Conservation (phyloP, 2,888 invertebrate species). For the Chironomus tentans region DNA sequence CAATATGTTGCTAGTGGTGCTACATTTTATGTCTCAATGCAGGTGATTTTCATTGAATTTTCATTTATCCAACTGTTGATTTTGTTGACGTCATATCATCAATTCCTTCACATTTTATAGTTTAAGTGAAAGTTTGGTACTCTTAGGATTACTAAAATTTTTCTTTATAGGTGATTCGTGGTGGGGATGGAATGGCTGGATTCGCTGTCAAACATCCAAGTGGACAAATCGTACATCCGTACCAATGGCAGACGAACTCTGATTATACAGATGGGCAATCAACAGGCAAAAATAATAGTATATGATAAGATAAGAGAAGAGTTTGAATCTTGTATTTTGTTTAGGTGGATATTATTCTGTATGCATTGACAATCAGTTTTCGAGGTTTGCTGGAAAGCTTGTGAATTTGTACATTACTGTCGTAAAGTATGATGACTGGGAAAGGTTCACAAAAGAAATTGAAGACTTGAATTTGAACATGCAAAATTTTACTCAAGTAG, state of each 20-base stretch:
- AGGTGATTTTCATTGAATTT: slow-evolving; percentile 49
- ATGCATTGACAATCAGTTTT: slow-evolving; percentile 89
- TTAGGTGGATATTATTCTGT: slow-evolving; percentile 53
- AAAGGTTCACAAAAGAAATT: slow-evolving; percentile 79
- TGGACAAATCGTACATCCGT: slow-evolving; percentile 77
- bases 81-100: slow-evolving; percentile 7
- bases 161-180: slow-evolving; percentile 66
- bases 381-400: slow-evolving; percentile 79
- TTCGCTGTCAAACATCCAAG: slow-evolving; percentile 81
- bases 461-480: slow-evolving; percentile 80
- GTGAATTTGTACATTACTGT: slow-evolving; percentile 86
- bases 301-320: not conserved
- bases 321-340: not conserved
- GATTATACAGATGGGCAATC: slow-evolving; percentile 80
- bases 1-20: slow-evolving; percentile 89
- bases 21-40: slow-evolving; percentile 88
- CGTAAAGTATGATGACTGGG: slow-evolving; percentile 89
- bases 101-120: not conserved
- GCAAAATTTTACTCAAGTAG: slow-evolving; percentile 73
- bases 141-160: not conserved
- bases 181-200: slow-evolving; percentile 90
- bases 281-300: slow-evolving; percentile 60
- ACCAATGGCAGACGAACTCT: slow-evolving; percentile 81
- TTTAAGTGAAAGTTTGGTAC: not conserved
- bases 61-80: slow-evolving; percentile 10